Evolutionary conservation across 2,797 vertebrate species (phyloP).

Genomic region (Sphaeramia orbicularis): DNA sequence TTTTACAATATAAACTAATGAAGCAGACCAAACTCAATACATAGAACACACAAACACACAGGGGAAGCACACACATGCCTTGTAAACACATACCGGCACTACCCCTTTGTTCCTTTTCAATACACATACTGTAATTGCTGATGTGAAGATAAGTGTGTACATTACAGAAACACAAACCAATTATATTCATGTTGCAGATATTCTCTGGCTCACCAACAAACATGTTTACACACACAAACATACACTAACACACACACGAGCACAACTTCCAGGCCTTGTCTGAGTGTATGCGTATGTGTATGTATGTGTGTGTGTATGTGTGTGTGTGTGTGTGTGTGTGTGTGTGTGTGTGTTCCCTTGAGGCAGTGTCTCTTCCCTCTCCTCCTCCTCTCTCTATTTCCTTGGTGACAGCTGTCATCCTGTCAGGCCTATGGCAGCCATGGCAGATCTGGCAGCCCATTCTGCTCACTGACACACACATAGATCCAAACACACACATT

Average conservation of each 20-base stretch:
- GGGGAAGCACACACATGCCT: slow-evolving; percentile 30
- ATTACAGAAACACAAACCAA: slow-evolving; percentile 74
- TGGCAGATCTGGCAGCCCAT: slow-evolving; percentile 63
- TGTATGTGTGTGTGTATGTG: no score
- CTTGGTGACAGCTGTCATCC: slow-evolving; percentile 83
- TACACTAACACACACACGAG: slow-evolving; percentile 6
- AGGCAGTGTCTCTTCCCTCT: slow-evolving; percentile 71
- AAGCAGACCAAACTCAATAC: slow-evolving; percentile 75
- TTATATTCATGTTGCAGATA: slow-evolving; percentile 47
- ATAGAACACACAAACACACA: slow-evolving; percentile 42
- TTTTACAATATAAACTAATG: slow-evolving; percentile 85
- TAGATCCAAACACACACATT: slow-evolving; percentile 29
- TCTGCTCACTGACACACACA: slow-evolving; percentile 59
- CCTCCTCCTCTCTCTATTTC: slow-evolving; percentile 73
- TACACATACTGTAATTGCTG: slow-evolving; percentile 67
- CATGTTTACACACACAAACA: slow-evolving; percentile 10
- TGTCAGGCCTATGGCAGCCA: slow-evolving; percentile 76
- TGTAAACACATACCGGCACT: slow-evolving; percentile 57
- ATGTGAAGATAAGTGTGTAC: slow-evolving; percentile 72
- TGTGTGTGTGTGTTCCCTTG: slow-evolving; percentile 66
- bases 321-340: background rate
- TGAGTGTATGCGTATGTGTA: no score
- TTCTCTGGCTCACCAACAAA: slow-evolving; percentile 39
- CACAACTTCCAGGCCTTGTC: slow-evolving; percentile 36
- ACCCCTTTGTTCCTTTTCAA: slow-evolving; percentile 58